Evolutionary conservation across 1,140 invertebrate genomes (phyloP), one percentile per base, ranked within the genome.

Genomic region (Spodoptera frugiperda): DNA sequence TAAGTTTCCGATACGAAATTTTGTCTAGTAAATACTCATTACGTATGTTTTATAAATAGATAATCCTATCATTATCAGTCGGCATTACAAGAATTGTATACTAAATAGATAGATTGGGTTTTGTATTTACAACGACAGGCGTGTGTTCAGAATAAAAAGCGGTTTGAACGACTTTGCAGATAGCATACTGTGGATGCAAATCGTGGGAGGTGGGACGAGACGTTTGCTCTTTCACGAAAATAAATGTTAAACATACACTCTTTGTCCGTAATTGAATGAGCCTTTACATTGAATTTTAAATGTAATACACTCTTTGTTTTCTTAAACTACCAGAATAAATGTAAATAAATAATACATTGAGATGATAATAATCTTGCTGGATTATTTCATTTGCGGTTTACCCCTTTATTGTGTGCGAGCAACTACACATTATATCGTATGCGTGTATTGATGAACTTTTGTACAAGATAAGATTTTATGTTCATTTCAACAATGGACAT

Each of bases 231-330:
- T 82, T 82, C 61, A 78, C 72, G 80, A 84, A 87, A 87, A 87
- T 86, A 84, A 85, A 90, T 89, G 84, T 78, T 85, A 82, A 89
- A 82, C 33, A 86, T 57, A 84, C 72, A 83, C 80, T 85, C 77
- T 65, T 82, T 73, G 78, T 59, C 74, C 76, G 80, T 87, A 91
- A 91, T 89, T 91, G 85, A 85, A 87, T 84, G 83, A 74, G 78
- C 76, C 75, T 78, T 78, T 83, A 77, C 84, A 89, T 91, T 91
- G 89, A 89, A 86, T 91, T 89, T 89, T 88, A 91, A 89, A 91
- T 91, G 87, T 89, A 89, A 89, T 89, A 86, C 81, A 81, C 78
- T 84, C 84, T 85, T 83, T 82, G 82, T 86, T 89, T 88, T 89
- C 84, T 80, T 77, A 74, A 85, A 83, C 68, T 75, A 82, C 73